phyloP scores from a whole-genome alignment of 2,797 vertebrate genomes.

The Podargus strigoides region DNA sequence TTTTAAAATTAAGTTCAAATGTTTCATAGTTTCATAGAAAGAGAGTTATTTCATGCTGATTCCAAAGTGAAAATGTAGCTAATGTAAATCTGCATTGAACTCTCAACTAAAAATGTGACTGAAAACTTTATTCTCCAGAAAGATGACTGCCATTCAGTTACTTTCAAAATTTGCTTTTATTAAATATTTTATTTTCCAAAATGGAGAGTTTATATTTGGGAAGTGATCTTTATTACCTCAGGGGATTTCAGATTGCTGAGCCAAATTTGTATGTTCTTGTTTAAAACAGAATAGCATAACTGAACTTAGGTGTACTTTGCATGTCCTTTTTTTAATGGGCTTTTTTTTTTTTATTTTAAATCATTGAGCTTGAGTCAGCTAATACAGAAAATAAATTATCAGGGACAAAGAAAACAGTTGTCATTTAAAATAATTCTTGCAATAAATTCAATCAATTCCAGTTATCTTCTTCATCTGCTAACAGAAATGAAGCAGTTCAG shows the following conservation, averaged over 20 bases:
- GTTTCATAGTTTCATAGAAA: not conserved
- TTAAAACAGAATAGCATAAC: not conserved
- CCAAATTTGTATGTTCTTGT: not conserved
- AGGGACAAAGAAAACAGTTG: not conserved
- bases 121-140: not conserved
- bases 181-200: conserved; percentile 5
- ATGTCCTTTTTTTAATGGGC: not conserved
- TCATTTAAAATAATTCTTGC: not conserved
- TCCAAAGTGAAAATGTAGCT: not conserved
- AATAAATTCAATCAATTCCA: not conserved
- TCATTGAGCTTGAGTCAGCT: too few species aligned
- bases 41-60: not conserved
- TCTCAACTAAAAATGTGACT: not conserved
- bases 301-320: not conserved
- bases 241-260: not conserved
- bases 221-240: not conserved
- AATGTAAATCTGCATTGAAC: not conserved
- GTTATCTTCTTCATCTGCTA: not conserved
- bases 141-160: not conserved
- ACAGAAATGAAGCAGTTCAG: not conserved
- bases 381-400: not conserved
- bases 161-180: not conserved
- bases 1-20: not conserved
- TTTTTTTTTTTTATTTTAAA: not conserved
- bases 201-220: not conserved